Conservation (phyloP, 2,888 invertebrate species). For the Cryptocephalus primarius region DNA sequence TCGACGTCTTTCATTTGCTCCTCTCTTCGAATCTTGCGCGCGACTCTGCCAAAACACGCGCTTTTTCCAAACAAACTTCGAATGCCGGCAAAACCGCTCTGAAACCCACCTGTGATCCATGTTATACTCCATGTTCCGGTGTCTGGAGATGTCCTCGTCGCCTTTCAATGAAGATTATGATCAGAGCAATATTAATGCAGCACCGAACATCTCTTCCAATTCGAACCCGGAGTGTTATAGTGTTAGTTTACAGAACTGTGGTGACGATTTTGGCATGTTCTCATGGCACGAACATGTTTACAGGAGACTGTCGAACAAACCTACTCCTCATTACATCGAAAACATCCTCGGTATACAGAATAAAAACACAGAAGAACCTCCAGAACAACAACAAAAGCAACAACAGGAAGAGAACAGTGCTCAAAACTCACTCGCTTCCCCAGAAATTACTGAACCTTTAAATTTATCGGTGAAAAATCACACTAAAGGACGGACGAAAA, state of each 20-base stretch:
- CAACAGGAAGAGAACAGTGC: constrained; percentile 5
- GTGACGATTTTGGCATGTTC: constrained; percentile 12
- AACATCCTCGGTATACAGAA: constrained; percentile 62
- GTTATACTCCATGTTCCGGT: constrained; percentile 6
- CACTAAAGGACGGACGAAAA: constrained; percentile 28
- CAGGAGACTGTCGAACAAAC: constrained; percentile 66
- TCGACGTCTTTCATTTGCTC: too few relatives aligned
- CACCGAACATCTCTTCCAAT: constrained; percentile 7
- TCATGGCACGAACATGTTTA: constrained; percentile 89
- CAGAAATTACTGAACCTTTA: constrained; percentile 32
- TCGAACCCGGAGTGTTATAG: constrained; percentile 10
- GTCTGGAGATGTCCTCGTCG: constrained; percentile 10
- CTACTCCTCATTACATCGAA: constrained; percentile 79
- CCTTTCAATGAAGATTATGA: neutral
- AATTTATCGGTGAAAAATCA: constrained; percentile 33
- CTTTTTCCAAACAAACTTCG: constrained; percentile 2
- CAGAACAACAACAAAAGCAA: constrained; percentile 2
- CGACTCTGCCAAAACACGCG: constrained; percentile 5
- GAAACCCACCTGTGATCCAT: constrained; percentile 1
- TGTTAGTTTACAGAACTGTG: constrained; percentile 9
- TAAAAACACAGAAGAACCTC: constrained; percentile 7
- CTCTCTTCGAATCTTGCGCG: too few relatives aligned
- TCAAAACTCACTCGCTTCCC: constrained; percentile 11
- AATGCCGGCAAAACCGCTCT: neutral
- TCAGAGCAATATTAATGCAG: neutral